Base-by-base conservation (phyloP, 2,113 vertebrate genomes). In the Poecile atricapillus region DNA sequence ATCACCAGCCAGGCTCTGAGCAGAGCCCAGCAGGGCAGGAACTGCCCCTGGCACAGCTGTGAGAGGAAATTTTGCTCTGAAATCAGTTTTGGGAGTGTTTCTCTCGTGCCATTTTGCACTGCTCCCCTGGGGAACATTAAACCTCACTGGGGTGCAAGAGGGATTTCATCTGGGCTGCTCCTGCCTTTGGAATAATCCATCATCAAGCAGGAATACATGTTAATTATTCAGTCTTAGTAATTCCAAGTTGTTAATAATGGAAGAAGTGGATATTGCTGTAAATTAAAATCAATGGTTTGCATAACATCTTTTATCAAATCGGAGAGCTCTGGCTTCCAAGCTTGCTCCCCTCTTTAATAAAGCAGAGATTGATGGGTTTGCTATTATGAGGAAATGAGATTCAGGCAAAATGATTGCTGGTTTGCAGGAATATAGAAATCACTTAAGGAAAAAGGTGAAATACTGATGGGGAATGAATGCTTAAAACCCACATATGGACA, bases 271-370 rank as follows among this genome's bases (percentile, higher is more conserved):
- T 96, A 96, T 78, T 88, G 93, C 90, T 91, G 90, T 49, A 96
- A 97, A 97, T 97, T 87, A 80, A 93, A 94, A 96, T 95, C 93
- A 94, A 93, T 90, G 90, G 95, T 97, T 96, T 94, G 91, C 68
- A 79, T 90, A 89, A 90, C 89, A 91, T 67, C 88, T 92, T 94
- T 93, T 80, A 95, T 96, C 92, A 94, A 93, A 83, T 47, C 63
- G 15, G 53, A 87, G 79, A 11, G 62, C 82, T 95, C 73, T 41
- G 83, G 58, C 77, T 95, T 27, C 88, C 56, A 28, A 94, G 83
- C 59, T 68, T 47, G 50, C 67, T 92, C 68, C 82, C 76, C 95
- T 91, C 63, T 64, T 95, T 89, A 94, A 90, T 85, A 78, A 78
- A 95, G 89, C 74, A 50, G 59, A 95, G 88, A 95, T 81, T 91